Conservation (phyloP, 1,140 invertebrate species). For the Drosophila melanica region DNA sequence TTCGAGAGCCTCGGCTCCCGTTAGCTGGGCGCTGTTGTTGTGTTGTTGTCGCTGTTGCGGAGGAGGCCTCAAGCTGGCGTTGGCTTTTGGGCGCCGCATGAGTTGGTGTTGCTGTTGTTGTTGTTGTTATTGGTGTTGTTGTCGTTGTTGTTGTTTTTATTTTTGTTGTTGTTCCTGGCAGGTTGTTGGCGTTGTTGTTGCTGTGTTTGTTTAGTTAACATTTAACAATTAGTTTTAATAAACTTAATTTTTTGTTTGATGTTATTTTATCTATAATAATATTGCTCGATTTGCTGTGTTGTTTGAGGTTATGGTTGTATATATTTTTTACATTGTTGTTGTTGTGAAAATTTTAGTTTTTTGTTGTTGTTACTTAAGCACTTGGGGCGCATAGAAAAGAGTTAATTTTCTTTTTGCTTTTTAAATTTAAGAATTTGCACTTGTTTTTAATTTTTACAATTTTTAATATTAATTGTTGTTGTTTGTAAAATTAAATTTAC, state of each 20-base stretch:
- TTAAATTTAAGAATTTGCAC: slow-evolving; percentile 63
- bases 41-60: slow-evolving; percentile 10
- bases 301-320: slow-evolving; percentile 74
- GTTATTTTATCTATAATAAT: slow-evolving; percentile 52
- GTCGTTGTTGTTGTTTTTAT: slow-evolving; percentile 41
- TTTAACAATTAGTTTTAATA: slow-evolving; percentile 65
- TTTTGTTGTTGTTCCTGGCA: slow-evolving; percentile 60
- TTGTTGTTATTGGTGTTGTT: slow-evolving; percentile 64
- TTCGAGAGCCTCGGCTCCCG: slow-evolving; percentile 18
- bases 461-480: slow-evolving; percentile 20
- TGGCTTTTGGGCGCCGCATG: slow-evolving; percentile 54
- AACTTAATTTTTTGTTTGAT: slow-evolving; percentile 25
- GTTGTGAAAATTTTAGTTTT: slow-evolving; percentile 5
- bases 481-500: slow-evolving; percentile 66
- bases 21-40: slow-evolving; percentile 11
- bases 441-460: slow-evolving; percentile 43
- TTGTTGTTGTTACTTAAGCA: slow-evolving; percentile 65
- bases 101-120: slow-evolving; percentile 48
- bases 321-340: slow-evolving; percentile 20
- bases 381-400: slow-evolving; percentile 75
- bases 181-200: slow-evolving; percentile 64
- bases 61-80: slow-evolving; percentile 27
- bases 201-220: slow-evolving; percentile 53
- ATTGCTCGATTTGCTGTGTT: slow-evolving; percentile 76
- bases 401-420: slow-evolving; percentile 38